phyloP scores from a whole-genome alignment of 2,888 invertebrate species.

The Thalpophila matura region DNA sequence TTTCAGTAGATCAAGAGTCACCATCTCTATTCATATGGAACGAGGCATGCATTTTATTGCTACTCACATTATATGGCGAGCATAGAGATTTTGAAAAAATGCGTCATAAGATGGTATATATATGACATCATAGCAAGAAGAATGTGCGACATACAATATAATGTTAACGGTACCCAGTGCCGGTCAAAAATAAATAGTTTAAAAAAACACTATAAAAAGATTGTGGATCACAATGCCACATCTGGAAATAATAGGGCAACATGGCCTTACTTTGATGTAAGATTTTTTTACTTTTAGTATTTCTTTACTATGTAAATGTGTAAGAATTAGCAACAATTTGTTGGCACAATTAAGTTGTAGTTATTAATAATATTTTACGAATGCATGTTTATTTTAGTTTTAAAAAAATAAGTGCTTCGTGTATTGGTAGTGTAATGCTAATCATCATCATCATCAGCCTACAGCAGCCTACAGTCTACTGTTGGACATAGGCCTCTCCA shows the following conservation, averaged over 20 bases:
- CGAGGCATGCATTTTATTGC: conserved; percentile 2
- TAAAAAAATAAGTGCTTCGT: too few species aligned
- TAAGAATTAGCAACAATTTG: neutral
- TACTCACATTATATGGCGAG: neutral
- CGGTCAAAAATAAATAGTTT: neutral
- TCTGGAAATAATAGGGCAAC: neutral
- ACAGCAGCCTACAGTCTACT: too few species aligned
- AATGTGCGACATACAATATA: neutral
- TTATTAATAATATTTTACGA: too few species aligned
- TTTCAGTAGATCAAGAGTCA: neutral
- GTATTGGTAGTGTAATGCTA: too few species aligned
- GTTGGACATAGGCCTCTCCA: too few species aligned
- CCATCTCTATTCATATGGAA: neutral
- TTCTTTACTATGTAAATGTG: neutral
- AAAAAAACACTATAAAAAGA: neutral
- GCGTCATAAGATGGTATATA: neutral
- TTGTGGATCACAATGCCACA: conserved; percentile 2
- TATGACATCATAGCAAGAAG: neutral
- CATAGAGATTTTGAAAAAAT: neutral
- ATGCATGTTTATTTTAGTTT: too few species aligned
- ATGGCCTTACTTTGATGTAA: neutral
- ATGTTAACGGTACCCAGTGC: neutral
- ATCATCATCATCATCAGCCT: too few species aligned
- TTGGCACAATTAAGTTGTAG: too few species aligned
- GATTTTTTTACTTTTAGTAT: neutral